These are phyloP conservation scores for Eumerus sabulonum DNA, from an alignment of 2,888 invertebrate genomes.

Conservation along the genomic window DNA sequence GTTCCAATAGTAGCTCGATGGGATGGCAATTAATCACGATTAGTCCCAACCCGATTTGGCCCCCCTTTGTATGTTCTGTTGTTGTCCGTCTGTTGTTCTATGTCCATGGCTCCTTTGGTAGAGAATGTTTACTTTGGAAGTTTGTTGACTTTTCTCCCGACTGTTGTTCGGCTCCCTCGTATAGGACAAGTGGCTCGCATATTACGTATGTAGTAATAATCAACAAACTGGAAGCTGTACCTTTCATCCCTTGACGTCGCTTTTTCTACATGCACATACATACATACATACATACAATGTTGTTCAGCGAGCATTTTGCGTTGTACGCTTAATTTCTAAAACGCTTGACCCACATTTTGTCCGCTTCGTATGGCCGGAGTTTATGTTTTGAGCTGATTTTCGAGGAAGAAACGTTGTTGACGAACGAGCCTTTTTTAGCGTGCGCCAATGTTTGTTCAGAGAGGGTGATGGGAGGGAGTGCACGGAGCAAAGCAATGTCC, in stretches of 20 bases:
- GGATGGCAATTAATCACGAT: conserved; percentile 9
- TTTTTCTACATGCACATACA: conserved; percentile 15
- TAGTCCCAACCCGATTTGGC: conserved; percentile 3
- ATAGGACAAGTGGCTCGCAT: no score
- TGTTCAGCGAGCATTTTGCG: conserved; percentile 15
- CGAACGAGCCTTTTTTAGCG: conserved; percentile 45
- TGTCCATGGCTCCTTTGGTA: no score
- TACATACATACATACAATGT: not conserved
- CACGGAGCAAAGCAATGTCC: no score
- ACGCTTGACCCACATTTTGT: conserved; percentile 53
- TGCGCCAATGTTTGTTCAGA: conserved; percentile 42
- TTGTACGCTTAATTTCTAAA: conserved; percentile 45
- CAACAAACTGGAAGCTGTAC: conserved; percentile 63
- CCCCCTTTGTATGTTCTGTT: no score
- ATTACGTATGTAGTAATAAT: conserved; percentile 29
- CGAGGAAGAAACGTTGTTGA: conserved; percentile 1
- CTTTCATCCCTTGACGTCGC: conserved; percentile 14
- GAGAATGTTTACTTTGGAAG: conserved; percentile 49
- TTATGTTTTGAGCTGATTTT: conserved; percentile 8
- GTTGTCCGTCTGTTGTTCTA: no score
- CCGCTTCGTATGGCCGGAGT: conserved; percentile 49
- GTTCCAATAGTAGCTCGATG: conserved; percentile 23
- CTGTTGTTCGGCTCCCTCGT: conserved; percentile 24
- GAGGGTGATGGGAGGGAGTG: conserved; percentile 6
- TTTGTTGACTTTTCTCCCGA: conserved; percentile 56